phyloP scores from a whole-genome alignment of 30 jellyfish, hydroid and myxozoan genomes.

The Nemopilema nomurai region DNA sequence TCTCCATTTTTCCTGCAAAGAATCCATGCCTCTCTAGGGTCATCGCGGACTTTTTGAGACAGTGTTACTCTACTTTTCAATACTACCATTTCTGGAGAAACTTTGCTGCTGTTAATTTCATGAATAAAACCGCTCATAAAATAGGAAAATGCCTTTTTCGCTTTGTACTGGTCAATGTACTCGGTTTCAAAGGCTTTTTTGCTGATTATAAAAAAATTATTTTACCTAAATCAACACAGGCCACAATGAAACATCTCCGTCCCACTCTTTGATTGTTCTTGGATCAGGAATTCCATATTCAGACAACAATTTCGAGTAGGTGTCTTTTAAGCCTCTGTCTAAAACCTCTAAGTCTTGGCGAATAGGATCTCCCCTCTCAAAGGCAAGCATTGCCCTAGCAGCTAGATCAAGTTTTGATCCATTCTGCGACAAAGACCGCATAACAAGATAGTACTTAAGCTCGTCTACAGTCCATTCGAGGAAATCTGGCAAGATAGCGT shows the following conservation, averaged over 20 bases:
- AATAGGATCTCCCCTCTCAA: constrained; percentile 20
- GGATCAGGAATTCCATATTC: constrained; percentile 1
- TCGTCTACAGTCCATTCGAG: constrained; percentile 9
- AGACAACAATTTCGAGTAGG: neutral
- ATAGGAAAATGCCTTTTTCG: neutral
- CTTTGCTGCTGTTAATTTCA: no score
- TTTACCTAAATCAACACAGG: constrained; percentile 16
- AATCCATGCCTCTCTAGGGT: constrained; percentile 9
- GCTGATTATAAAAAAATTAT: neutral
- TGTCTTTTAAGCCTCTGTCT: neutral
- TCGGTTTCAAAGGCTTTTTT: constrained; percentile 22
- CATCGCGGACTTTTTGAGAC: constrained; percentile 20
- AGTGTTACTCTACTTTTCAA: constrained; percentile 6
- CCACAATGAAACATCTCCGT: constrained; percentile 10
- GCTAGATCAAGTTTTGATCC: constrained; percentile 3
- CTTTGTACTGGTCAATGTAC: neutral
- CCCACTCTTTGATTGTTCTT: neutral
- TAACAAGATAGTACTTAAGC: constrained; percentile 2
- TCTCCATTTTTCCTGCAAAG: constrained; percentile 3
- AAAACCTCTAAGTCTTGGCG: constrained; percentile 4
- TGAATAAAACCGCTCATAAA: constrained; percentile 5
- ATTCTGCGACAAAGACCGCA: neutral
- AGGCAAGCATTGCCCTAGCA: neutral
- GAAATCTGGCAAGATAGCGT: no score
- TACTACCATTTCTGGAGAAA: no score